These are phyloP conservation scores for Thermophis baileyi DNA, from an alignment of 2,113 vertebrate genomes.

Conservation along the genomic window DNA sequence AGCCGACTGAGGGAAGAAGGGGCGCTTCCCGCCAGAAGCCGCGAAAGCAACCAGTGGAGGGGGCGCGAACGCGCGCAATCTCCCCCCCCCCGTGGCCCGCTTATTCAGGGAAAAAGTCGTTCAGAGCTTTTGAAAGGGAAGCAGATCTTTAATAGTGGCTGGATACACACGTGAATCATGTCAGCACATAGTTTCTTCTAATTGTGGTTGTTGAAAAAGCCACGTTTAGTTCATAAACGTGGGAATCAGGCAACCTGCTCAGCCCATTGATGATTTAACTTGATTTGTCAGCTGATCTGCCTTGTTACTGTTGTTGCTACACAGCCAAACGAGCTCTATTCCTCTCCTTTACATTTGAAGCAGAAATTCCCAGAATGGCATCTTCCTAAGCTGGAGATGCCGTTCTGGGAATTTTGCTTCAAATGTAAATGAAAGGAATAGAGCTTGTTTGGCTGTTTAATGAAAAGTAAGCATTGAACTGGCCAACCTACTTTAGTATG, in stretches of 20 bases:
- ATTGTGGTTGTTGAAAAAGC: neutral
- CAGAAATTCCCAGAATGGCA: neutral
- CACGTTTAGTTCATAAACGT: neutral
- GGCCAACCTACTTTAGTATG: neutral
- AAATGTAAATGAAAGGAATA: neutral
- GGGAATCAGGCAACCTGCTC: neutral
- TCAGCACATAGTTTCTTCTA: neutral
- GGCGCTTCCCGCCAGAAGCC: neutral
- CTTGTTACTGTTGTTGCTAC: neutral
- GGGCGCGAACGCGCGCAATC: neutral
- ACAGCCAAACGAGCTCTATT: neutral
- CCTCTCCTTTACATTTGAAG: neutral
- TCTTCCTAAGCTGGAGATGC: neutral
- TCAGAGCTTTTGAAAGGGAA: neutral
- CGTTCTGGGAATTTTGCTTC: neutral
- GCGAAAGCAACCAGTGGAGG: neutral
- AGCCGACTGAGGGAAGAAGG: neutral
- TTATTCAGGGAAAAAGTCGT: neutral
- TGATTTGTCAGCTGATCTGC: neutral
- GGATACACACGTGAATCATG: neutral
- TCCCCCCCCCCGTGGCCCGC: no score
- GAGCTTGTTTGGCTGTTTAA: neutral
- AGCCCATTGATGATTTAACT: neutral
- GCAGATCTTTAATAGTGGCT: neutral
- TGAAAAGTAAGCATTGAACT: neutral